Conservation (phyloP, 2,113 vertebrate species). For the Cricetomys ansorgei region DNA sequence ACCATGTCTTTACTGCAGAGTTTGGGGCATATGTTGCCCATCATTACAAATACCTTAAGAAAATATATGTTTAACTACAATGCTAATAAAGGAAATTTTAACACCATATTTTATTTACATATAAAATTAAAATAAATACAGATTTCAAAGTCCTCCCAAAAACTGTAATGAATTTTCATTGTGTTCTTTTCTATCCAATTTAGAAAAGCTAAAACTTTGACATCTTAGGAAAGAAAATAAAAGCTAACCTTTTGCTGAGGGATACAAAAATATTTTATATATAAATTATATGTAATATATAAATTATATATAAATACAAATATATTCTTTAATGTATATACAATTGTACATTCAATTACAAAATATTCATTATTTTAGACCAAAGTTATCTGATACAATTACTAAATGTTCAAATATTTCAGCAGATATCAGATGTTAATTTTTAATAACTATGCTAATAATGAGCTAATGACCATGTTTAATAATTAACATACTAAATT, state of each 20-base stretch:
- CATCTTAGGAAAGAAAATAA: constrained; percentile 23
- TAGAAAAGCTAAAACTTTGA: background rate
- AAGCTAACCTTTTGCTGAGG: background rate
- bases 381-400: constrained; percentile 14
- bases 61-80: constrained; percentile 15
- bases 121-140: background rate
- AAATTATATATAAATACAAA: no score
- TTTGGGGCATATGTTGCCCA: background rate
- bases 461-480: constrained; percentile 46
- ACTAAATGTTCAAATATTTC: constrained; percentile 63
- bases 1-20: background rate
- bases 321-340: constrained; percentile 9
- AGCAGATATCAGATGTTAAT: constrained; percentile 47
- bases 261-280: constrained; percentile 30
- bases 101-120: background rate
- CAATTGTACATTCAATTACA: background rate
- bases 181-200: background rate
- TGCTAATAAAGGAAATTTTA: background rate
- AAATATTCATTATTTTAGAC: constrained; percentile 39
- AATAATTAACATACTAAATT: constrained; percentile 71
- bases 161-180: background rate
- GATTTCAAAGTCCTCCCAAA: background rate
- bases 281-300: no score
- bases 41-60: background rate
- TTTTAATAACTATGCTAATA: constrained; percentile 65